These are phyloP conservation scores for Toxotes chatareus DNA, from an alignment of 2,113 vertebrate genomes.

Conservation along the genomic window DNA sequence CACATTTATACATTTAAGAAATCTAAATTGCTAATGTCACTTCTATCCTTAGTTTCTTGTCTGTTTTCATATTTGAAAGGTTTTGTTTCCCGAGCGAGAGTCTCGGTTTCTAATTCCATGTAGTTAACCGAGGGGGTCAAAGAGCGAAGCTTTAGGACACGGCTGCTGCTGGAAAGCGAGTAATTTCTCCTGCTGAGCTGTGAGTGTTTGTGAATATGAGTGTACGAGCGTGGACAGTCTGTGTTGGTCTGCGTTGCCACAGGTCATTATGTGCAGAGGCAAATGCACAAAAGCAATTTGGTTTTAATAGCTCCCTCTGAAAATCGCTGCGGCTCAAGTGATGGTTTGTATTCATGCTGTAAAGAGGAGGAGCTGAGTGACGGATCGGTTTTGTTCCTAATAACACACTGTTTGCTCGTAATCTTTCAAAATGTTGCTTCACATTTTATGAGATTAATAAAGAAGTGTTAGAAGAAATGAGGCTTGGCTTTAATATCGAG, in stretches of 20 bases:
- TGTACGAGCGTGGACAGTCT: neutral
- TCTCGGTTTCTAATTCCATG: neutral
- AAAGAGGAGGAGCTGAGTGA: conserved; percentile 10
- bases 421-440: conserved; percentile 32
- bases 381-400: conserved; percentile 6
- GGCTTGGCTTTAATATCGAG: conserved; percentile 12
- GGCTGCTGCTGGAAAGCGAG: neutral
- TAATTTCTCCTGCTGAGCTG: conserved; percentile 23
- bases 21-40: neutral
- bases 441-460: conserved; percentile 17
- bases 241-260: neutral
- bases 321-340: conserved; percentile 11
- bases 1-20: no score
- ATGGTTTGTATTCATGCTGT: conserved; percentile 28
- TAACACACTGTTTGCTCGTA: neutral
- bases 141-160: neutral
- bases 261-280: conserved; percentile 37
- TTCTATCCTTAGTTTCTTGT: neutral
- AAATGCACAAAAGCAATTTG: conserved; percentile 44
- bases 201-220: conserved; percentile 25
- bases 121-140: neutral
- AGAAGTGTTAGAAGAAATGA: conserved; percentile 2
- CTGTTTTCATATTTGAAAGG: neutral
- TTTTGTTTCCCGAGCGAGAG: neutral
- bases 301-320: conserved; percentile 9